Base-by-base conservation (phyloP, 2,113 vertebrate genomes). In the Taurulus bubalis region DNA sequence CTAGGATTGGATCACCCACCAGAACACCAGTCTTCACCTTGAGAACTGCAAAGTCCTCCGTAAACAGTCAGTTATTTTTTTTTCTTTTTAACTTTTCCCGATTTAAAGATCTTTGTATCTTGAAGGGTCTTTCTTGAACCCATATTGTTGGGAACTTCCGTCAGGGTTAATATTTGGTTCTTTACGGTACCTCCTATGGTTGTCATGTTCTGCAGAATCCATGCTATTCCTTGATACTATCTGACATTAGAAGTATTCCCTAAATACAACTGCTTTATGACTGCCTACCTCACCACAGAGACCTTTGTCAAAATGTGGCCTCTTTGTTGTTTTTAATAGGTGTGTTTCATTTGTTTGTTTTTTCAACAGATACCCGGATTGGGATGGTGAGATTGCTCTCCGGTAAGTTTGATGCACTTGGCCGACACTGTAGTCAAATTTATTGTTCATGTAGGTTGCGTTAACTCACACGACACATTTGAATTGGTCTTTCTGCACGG, bases 1-100 rank as follows among this genome's bases (percentile, higher is more conserved):
- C 53, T 87, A 99, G 98, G 95, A 97, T 58, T 99, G 98, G 98
- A 95, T 98, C 80, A 88, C 95, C 77, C 98, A 99, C 89, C 97
- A 98, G 94, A 97, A 98, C 88, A 95, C 94, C 49, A 91, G 85
- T 15, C 82, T 95, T 30, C 98, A 99, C 86, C 95, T 98, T 16
- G 95, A 96, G 69, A 97, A 87, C 88, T 98, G 97, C 91, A 95
- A 95, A 77, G 84, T 94, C 40, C 92, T 98, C 53, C 93, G 95
- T 47, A 94, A 95, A 90, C 94, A 94, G 98, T 98, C 93, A 96
- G 97, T 90, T 12, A 40, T 32, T 32, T 32, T 32, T 32, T 32
- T 32, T 32, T 32, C 4, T 32, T 32, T 3, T 3, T 32, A 32
- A 32, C 30, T 4, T 32, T 32, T 32, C 30, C 30, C 30, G 30